phyloP scores from a whole-genome alignment of 2,797 vertebrate species.

The Mus minutoides region DNA sequence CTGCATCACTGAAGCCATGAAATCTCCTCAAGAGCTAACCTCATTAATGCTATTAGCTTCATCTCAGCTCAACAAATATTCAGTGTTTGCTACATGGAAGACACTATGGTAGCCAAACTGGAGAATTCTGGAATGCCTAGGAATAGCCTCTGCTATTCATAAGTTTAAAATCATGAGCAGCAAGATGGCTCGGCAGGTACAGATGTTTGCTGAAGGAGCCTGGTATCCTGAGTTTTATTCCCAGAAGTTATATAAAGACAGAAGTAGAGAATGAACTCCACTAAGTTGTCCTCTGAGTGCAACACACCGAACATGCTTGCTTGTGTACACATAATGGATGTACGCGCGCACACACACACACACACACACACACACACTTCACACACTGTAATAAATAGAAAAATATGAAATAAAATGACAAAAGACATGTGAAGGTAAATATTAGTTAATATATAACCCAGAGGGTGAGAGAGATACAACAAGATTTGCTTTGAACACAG shows the following conservation, averaged over 20 bases:
- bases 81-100: background rate
- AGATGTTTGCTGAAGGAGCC: background rate
- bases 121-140: background rate
- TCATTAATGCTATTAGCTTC: slow-evolving; percentile 28
- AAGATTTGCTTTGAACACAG: slow-evolving; percentile 22
- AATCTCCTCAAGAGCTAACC: background rate
- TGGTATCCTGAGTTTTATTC: background rate
- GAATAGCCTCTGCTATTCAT: background rate
- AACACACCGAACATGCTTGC: background rate
- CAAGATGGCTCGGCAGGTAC: background rate
- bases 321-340: no score
- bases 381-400: background rate
- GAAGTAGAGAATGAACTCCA: background rate
- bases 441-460: background rate
- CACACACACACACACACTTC: background rate
- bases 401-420: background rate
- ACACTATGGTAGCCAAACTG: background rate
- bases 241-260: background rate
- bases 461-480: background rate
- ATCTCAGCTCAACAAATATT: slow-evolving; percentile 41
- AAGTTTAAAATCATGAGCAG: background rate
- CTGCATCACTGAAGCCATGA: background rate
- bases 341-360: background rate
- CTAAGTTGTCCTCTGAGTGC: background rate
- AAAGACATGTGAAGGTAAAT: slow-evolving; percentile 4